Evolutionary conservation across 2,888 invertebrate species (phyloP).

Genomic region (Ceriagrion tenellum): DNA sequence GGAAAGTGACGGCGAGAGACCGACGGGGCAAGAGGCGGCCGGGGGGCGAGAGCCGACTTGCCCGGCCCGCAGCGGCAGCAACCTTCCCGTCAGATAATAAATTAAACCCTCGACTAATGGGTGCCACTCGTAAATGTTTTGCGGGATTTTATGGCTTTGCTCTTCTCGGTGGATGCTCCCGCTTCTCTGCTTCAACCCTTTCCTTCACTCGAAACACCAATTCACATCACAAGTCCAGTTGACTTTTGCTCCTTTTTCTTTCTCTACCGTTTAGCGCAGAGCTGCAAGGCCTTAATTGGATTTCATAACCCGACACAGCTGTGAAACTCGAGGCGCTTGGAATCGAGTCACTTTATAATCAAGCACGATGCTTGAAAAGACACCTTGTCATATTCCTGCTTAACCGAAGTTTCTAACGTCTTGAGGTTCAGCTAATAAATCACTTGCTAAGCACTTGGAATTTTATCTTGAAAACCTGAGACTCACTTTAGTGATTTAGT

Average conservation of each 20-base stretch:
- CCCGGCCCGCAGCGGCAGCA: slow-evolving; percentile 45
- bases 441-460: not conserved
- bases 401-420: not conserved
- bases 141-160: slow-evolving; percentile 64
- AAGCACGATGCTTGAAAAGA: not conserved
- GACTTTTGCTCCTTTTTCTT: not conserved
- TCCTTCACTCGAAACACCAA: not conserved
- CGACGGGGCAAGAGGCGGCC: slow-evolving; percentile 74
- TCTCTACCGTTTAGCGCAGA: not conserved
- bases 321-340: not conserved
- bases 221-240: not conserved
- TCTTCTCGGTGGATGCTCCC: not conserved
- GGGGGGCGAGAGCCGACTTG: slow-evolving; percentile 71
- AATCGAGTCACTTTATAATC: not conserved
- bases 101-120: slow-evolving; percentile 67
- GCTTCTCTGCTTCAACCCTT: not conserved
- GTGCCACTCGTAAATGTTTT: slow-evolving; percentile 66
- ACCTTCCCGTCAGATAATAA: slow-evolving; percentile 59
- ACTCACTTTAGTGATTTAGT: not conserved
- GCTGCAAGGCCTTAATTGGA: not conserved
- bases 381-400: not conserved
- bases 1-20: slow-evolving; percentile 72
- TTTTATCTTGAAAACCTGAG: not conserved
- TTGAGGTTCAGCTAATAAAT: not conserved
- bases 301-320: not conserved